Evolutionary conservation across 2,888 invertebrate genomes (phyloP).

Genomic region (Octodonta nipae): DNA sequence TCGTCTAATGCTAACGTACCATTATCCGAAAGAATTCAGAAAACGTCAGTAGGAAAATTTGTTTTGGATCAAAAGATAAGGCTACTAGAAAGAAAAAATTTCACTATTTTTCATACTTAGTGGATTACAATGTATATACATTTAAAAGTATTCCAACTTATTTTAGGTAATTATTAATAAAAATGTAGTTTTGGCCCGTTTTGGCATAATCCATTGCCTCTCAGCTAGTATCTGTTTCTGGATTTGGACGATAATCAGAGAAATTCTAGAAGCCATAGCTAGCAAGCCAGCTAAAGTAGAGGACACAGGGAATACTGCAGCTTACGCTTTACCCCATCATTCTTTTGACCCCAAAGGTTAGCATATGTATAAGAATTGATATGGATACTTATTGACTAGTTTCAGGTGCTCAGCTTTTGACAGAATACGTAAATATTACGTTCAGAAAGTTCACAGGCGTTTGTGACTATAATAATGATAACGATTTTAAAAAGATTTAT

Average conservation of each 20-base stretch:
- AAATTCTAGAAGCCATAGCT: constrained; percentile 53
- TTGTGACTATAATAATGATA: constrained; percentile 37
- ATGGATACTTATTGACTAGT: no score
- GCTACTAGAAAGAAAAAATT: no score
- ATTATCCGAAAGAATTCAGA: no score
- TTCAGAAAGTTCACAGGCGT: constrained; percentile 23
- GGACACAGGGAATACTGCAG: no score
- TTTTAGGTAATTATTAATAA: constrained; percentile 46
- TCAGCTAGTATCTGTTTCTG: constrained; percentile 69
- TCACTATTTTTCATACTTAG: background rate
- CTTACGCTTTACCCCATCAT: no score
- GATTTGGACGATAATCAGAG: constrained; percentile 62
- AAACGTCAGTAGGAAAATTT: no score
- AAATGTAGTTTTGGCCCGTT: constrained; percentile 46
- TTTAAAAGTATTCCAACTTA: constrained; percentile 2
- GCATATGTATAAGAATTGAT: no score
- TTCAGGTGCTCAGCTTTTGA: constrained; percentile 23
- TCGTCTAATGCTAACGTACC: no score
- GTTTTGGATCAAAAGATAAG: no score
- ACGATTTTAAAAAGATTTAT: constrained; percentile 36
- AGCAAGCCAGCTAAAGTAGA: no score
- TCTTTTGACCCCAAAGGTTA: no score
- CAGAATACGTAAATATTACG: constrained; percentile 19
- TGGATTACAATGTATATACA: background rate
- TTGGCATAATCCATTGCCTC: constrained; percentile 69